phyloP scores from a whole-genome alignment of 2,888 invertebrate species.

The Crepidodera aurea region DNA sequence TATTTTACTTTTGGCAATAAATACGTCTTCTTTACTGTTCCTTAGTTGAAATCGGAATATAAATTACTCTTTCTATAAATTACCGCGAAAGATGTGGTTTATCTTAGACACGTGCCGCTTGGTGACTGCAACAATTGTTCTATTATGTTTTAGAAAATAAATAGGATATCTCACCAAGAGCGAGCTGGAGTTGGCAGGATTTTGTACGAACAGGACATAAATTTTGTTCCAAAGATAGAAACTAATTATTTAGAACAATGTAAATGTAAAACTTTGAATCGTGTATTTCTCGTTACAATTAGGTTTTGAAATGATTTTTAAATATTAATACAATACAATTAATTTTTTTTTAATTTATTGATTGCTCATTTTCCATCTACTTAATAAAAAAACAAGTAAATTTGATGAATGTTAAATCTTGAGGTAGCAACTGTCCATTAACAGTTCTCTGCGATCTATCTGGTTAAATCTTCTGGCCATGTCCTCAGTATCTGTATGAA shows the following conservation, averaged over 20 bases:
- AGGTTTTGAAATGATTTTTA: no score
- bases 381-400: no score
- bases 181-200: not conserved
- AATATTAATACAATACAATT: no score
- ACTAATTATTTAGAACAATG: not conserved
- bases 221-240: no score
- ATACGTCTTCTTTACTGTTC: constrained; percentile 33
- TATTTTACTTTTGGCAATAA: constrained; percentile 29
- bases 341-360: no score
- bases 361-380: no score
- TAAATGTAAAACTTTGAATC: no score
- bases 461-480: no score
- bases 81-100: constrained; percentile 52
- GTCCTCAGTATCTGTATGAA: no score
- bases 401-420: no score
- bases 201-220: not conserved
- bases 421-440: no score
- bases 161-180: constrained; percentile 18
- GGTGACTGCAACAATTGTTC: constrained; percentile 56
- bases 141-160: constrained; percentile 47
- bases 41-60: constrained; percentile 40
- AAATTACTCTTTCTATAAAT: constrained; percentile 54
- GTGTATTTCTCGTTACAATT: not conserved
- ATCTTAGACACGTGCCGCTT: constrained; percentile 53
- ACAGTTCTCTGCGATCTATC: no score